Evolutionary conservation across 2,888 invertebrate species (phyloP), one percentile per base, ranked within the genome.

Genomic region (Operophtera brumata): DNA sequence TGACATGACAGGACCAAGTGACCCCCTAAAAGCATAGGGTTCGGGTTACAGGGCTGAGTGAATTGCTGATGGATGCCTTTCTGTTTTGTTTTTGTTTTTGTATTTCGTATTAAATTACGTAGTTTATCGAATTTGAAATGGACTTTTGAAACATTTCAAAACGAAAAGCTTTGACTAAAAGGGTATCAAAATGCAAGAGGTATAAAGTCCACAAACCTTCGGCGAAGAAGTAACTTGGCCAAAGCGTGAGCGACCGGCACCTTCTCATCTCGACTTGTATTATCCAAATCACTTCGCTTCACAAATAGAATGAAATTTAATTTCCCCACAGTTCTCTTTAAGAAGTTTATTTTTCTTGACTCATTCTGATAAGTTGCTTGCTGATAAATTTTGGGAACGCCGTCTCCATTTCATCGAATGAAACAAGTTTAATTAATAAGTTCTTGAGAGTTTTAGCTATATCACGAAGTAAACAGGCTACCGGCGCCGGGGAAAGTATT

Each of bases 371-470:
- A 82, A 64, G 56, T 59, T 57, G 65, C 63, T 73, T 65, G 64
- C 78, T 82, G 82, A 86, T 87, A 85, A 84, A 86, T 87, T 86
- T 84, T 69, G 75, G 76, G 71, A 84, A 80, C 80, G 83, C 79
- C 79, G 78, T 82, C 81, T 80, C 79, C 77, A 76, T 82, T 82
- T 80, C 80, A 80, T 82, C 77, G 77, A 83, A 85, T 82, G 77
- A 82, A 86, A 84, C 78, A 82, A 85, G 77, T 86, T 87, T 84
- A 86, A 87, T 87, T 84, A 86, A 83, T 77, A 80, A 83, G 80
- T 84, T 84, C 65, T 66, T 35, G 39, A 43, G 43, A 30, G 42
- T 71, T 75, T 69, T 62, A 43, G 41, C 40, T 37, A 44, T 47
- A 47, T 54, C 8, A 12, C 30, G 30, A 36, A 45, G 48, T 28